These are phyloP conservation scores for Stenodera caucasica DNA, from an alignment of 2,888 invertebrate species.

Conservation along the genomic window DNA sequence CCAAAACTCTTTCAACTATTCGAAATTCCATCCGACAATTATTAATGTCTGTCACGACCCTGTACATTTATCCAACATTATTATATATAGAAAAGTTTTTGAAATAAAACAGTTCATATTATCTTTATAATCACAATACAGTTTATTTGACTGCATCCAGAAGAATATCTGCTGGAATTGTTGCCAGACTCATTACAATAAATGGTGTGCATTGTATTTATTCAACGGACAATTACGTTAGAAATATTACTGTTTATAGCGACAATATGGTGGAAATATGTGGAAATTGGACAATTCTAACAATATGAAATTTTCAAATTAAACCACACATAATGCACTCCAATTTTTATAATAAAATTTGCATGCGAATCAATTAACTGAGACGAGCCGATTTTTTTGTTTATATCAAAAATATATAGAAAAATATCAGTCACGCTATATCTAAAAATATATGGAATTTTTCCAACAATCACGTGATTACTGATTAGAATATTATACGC, in stretches of 20 bases:
- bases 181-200: not conserved
- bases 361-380: not conserved
- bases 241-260: not conserved
- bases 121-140: not conserved
- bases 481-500: no score
- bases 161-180: no score
- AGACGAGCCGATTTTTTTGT: not conserved
- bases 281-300: not conserved
- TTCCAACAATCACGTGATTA: not conserved
- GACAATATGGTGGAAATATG: not conserved
- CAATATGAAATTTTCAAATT: no score
- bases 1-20: not conserved
- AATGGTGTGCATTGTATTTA: slow-evolving; percentile 3
- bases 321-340: no score
- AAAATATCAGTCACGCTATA: not conserved
- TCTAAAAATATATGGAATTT: no score
- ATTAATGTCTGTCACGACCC: no score
- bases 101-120: not conserved
- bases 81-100: not conserved
- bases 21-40: not conserved
- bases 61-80: not conserved
- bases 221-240: not conserved
- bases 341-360: not conserved
- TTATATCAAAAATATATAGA: not conserved
- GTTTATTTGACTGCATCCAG: not conserved